Percentiles rank a stretch among this genome's conserved stretches.
These are phyloP conservation scores for Matsumurasca onukii DNA, from an alignment of 1,140 invertebrate genomes.

Conservation along the genomic window DNA sequence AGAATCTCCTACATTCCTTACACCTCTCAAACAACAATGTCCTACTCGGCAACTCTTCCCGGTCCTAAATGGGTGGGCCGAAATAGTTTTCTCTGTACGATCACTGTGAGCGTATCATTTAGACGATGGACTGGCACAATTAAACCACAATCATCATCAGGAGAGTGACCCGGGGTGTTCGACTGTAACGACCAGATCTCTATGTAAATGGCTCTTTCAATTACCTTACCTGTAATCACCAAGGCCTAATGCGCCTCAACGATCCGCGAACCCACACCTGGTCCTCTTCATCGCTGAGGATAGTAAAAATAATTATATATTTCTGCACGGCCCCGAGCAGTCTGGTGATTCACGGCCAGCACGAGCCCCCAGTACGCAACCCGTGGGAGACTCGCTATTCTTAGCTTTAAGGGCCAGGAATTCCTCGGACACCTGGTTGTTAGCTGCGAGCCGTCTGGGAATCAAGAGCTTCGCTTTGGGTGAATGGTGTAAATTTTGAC, in stretches of 20 bases:
- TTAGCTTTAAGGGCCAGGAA: no score
- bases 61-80: constrained; percentile 13
- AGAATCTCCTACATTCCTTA: no score
- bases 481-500: no score
- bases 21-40: no score
- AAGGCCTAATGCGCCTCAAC: constrained; percentile 1
- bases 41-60: no score
- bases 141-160: constrained; percentile 28
- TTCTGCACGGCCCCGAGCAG: constrained; percentile 3
- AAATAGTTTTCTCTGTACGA: constrained; percentile 10
- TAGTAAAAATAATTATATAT: constrained; percentile 2
- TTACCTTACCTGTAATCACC: constrained; percentile 25
- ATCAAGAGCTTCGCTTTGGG: no score
- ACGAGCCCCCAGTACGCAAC: background rate
- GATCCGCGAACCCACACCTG: constrained; percentile 12
- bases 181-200: constrained; percentile 21
- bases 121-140: constrained; percentile 7
- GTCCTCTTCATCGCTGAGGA: background rate
- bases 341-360: constrained; percentile 17
- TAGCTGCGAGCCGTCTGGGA: no score
- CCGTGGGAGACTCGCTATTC: no score
- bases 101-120: constrained; percentile 20
- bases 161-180: constrained; percentile 13
- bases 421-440: no score
- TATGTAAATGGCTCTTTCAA: constrained; percentile 29